Percentiles rank a stretch among this genome's conserved stretches.
Evolutionary conservation across 2,888 invertebrate genomes (phyloP).

Genomic region (Lysandra bellargus): DNA sequence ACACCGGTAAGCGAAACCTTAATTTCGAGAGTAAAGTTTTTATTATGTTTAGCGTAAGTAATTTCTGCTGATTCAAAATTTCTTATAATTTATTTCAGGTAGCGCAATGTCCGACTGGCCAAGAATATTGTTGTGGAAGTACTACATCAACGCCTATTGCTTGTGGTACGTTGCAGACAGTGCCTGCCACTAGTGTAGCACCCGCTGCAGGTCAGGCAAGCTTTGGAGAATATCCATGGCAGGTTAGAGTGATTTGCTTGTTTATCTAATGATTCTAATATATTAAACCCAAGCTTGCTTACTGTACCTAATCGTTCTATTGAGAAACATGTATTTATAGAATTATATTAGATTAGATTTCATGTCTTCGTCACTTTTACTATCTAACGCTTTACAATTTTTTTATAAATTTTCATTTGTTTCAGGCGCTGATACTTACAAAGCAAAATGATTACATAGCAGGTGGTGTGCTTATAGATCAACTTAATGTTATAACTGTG

Average conservation of each 20-base stretch:
- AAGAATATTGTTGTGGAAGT: constrained; percentile 67
- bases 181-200: constrained; percentile 57
- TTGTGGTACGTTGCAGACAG: constrained; percentile 71
- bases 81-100: constrained; percentile 27
- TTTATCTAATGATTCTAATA: not conserved
- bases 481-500: constrained; percentile 85
- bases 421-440: constrained; percentile 79
- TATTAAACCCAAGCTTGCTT: not conserved
- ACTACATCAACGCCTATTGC: constrained; percentile 49
- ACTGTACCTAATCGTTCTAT: no score
- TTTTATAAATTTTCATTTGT: no score
- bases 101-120: constrained; percentile 62
- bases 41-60: not conserved
- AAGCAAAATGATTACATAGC: constrained; percentile 84
- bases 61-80: not conserved
- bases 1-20: constrained; percentile 70
- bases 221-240: constrained; percentile 88
- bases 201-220: constrained; percentile 79
- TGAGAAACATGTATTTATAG: no score
- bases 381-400: no score
- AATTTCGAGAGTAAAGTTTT: not conserved
- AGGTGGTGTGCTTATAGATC: constrained; percentile 85
- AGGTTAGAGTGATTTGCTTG: constrained; percentile 59
- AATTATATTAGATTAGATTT: no score
- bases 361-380: no score